A percentile compares a stretch with the other conserved stretches of the same genome.
Evolutionary conservation across 2,113 vertebrate species (phyloP).

Genomic region (Charadrius vociferus): DNA sequence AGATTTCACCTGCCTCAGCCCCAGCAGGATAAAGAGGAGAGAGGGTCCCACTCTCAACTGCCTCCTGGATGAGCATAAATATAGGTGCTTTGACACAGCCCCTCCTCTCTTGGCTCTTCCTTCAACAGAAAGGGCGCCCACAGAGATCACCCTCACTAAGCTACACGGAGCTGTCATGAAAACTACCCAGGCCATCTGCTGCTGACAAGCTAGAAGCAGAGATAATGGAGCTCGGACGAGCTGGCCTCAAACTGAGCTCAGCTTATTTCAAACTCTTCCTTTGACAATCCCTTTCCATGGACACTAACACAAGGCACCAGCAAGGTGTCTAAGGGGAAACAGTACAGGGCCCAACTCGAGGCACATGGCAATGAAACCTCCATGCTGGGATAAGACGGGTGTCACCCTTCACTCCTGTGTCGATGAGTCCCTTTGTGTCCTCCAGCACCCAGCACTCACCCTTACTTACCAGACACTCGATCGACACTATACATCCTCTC

Average conservation of each 20-base stretch:
- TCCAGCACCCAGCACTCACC: background rate
- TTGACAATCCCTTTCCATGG: background rate
- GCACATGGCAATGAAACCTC: fast-evolving
- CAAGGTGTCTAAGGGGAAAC: background rate
- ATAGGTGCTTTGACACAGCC: background rate
- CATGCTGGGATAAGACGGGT: fast-evolving
- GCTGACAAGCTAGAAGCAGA: background rate
- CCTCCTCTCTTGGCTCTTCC: background rate
- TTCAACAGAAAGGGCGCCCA: background rate
- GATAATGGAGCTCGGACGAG: fast-evolving
- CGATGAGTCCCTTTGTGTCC: background rate
- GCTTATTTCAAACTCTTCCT: background rate
- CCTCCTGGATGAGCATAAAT: background rate
- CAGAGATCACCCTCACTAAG: background rate
- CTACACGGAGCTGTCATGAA: background rate
- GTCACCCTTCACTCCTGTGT: background rate
- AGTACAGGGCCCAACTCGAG: background rate
- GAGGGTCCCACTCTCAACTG: background rate
- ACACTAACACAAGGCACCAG: background rate
- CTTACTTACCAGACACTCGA: slow-evolving; percentile 80
- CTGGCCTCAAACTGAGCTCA: background rate
- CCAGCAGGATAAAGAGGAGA: background rate
- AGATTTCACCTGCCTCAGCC: background rate
- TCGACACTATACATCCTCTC: slow-evolving; percentile 95
- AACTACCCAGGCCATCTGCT: background rate